Evolutionary conservation across 2,113 vertebrate genomes (phyloP).

Genomic region (Callaeas wilsoni): DNA sequence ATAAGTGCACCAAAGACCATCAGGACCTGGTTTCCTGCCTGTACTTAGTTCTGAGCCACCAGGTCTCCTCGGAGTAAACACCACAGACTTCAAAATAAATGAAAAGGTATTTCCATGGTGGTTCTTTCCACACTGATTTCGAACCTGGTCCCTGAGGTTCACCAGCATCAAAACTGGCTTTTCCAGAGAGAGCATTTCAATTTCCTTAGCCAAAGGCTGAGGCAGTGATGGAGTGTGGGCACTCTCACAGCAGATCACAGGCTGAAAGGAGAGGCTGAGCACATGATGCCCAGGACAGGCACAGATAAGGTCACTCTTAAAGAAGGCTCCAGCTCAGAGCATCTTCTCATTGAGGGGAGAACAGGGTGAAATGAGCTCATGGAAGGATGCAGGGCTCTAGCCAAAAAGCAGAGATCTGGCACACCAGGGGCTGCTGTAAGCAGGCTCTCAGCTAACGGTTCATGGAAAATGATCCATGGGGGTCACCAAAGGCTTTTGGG

Average conservation of each 20-base stretch:
- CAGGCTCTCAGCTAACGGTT: not conserved
- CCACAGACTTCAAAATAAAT: not conserved
- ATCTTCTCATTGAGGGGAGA: not conserved
- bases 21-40: not conserved
- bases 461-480: not conserved
- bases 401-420: not conserved
- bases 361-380: rapidly evolving
- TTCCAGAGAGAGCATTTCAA: not conserved
- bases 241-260: not conserved
- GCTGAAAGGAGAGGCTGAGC: not conserved
- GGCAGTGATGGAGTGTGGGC: not conserved
- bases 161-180: not conserved
- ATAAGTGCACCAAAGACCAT: not conserved
- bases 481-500: not conserved
- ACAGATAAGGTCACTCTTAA: not conserved
- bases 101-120: not conserved
- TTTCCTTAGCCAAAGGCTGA: not conserved
- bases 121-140: not conserved
- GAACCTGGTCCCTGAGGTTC: not conserved
- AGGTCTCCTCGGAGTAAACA: not conserved
- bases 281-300: rapidly evolving
- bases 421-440: not conserved
- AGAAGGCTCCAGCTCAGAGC: not conserved
- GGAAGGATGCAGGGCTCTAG: not conserved
- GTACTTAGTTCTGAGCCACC: not conserved